Evolutionary conservation across 2,888 invertebrate species (phyloP), one percentile per base, ranked within the genome.

Genomic region (Ectemnius continuus): DNA sequence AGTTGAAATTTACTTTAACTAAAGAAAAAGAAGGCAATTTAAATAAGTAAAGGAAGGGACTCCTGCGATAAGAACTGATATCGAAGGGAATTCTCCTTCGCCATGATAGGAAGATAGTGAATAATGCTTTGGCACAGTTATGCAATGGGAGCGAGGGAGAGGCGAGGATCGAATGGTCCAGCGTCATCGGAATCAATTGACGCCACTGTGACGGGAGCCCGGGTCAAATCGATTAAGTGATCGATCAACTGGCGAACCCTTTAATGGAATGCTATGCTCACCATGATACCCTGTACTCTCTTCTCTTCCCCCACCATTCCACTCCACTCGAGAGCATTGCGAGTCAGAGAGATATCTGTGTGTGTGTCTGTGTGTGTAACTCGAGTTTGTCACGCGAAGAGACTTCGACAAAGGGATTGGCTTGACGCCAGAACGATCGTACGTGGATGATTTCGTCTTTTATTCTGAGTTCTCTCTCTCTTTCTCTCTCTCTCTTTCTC

Each of bases 171-270:
- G 69, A 72, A 80, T 72, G 64, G 47, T 70, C 60, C 64, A 67
- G 76, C 79, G 78, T 83, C 76, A 68, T 83, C 85, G 82, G 84
- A 87, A 86, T 88, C 88, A 87, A 88, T 87, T 87, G 86, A 57
- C 65, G 68, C 70, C 65, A 75, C 64, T 36, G 8, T 36, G 74
- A 73, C 71, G 52, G 16, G 16, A 75, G 61, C 36, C 2, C 80
- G 72, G 86, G 83, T 87, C 86, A 84, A 85, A 86, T 84, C 86
- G 83, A 85, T 86, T 81, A 79, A 81, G 70, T 75, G 82, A 84
- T 86, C 85, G 85, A 86, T 87, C 80, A 68, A 58, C 45, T 16
- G 56, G 52, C 14, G 6, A 56, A 52, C 6, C 71, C 61, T 28
- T 46, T 48, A 13, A 70, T 64, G 61, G 70, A 60, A 57, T n/a